Evolutionary conservation across 2,888 invertebrate species (phyloP).

Genomic region (Choreutis nemorana): DNA sequence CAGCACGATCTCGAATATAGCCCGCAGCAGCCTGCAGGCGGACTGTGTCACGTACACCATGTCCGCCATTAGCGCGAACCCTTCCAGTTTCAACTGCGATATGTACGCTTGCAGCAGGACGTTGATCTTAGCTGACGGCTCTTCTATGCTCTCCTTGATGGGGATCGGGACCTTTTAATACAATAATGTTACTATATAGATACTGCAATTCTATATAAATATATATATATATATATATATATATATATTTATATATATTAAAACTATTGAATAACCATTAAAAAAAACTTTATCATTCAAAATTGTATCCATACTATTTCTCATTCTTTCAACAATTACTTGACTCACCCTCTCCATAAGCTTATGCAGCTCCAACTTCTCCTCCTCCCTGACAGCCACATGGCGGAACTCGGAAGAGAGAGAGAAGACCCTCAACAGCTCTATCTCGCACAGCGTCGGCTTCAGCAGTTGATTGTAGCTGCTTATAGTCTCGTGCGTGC

Average conservation of each 20-base stretch:
- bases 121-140: slow-evolving; percentile 96
- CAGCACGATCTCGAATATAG: slow-evolving; percentile 97
- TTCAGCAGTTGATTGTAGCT: slow-evolving; percentile 96
- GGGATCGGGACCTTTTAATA: slow-evolving; percentile 95
- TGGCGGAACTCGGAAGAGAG: slow-evolving; percentile 96
- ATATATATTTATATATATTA: background rate
- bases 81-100: slow-evolving; percentile 96
- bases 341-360: slow-evolving; percentile 74
- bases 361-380: slow-evolving; percentile 95
- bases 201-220: background rate
- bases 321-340: slow-evolving; percentile 1
- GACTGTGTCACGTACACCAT: slow-evolving; percentile 99
- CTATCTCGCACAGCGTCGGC: slow-evolving; percentile 96
- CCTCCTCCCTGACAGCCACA: slow-evolving; percentile 93
- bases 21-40: slow-evolving; percentile 92
- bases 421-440: slow-evolving; percentile 97
- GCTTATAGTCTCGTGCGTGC: slow-evolving; percentile 95
- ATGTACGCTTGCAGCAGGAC: slow-evolving; percentile 97
- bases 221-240: background rate
- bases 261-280: background rate
- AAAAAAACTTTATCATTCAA: no score
- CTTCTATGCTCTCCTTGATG: slow-evolving; percentile 96
- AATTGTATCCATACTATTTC: no score
- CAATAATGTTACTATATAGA: background rate
- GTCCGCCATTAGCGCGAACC: slow-evolving; percentile 98